phyloP scores from a whole-genome alignment of 2,797 vertebrate species.

The Falco biarmicus region DNA sequence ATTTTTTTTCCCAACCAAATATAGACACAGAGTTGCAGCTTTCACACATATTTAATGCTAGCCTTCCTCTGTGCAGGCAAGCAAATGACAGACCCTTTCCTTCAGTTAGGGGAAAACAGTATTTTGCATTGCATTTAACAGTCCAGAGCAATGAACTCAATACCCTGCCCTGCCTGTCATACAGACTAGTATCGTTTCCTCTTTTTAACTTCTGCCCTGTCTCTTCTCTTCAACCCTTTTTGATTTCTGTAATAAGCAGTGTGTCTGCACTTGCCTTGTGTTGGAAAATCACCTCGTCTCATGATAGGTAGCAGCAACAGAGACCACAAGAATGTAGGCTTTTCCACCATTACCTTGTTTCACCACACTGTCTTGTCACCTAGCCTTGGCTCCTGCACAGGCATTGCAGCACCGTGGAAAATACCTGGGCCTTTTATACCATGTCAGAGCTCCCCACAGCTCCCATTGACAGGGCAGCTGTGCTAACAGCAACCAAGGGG shows the following conservation, averaged over 20 bases:
- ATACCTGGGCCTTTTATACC: background rate
- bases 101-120: background rate
- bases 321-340: background rate
- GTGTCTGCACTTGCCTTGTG: background rate
- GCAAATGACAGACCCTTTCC: background rate
- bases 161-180: background rate
- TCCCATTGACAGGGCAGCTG: background rate
- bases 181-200: background rate
- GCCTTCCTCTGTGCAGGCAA: background rate
- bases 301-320: background rate
- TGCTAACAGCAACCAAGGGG: background rate
- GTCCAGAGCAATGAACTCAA: background rate
- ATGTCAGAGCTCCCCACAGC: background rate
- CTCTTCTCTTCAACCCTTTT: background rate
- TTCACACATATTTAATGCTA: background rate
- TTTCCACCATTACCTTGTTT: background rate
- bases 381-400: background rate
- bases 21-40: background rate
- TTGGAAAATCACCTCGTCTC: background rate
- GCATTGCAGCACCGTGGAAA: background rate
- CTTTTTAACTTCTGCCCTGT: background rate
- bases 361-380: background rate
- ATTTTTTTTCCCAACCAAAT: background rate
- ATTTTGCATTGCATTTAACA: constrained; percentile 16
- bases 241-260: rapidly evolving